Base-by-base conservation (phyloP, 2,113 vertebrate species). In the Fulica atra region DNA sequence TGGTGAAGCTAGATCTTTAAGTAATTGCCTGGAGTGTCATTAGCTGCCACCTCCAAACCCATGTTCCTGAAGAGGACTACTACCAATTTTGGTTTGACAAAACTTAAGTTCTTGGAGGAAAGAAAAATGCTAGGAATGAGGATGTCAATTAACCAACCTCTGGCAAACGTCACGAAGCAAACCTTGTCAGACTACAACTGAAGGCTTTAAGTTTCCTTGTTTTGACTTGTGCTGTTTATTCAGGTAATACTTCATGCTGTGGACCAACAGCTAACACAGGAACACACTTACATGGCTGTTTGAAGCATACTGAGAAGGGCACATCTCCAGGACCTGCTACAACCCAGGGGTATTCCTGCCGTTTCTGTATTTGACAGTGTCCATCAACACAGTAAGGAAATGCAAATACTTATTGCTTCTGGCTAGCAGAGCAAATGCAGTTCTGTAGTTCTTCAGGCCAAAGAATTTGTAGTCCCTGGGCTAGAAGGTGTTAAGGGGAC, bases 221-320 rank as follows among this genome's bases (percentile, higher is more conserved):
- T 94, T 74, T 42, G n/a, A 46, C 9, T 79, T 17, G 4, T 13
- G 19, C 36, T 50, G 7, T 63, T 84, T 63, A 20, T 17, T 31
- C 36, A 42, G 48, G 59, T 29, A 80, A 4, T 11, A 42, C 10
- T 11, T 16, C 3, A 3, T 2, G 7, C 54, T 24, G 5, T 0
- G 9, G 23, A 48, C 44, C 50, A 56, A 13, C 12, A 56, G 48
- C 48, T n/a, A 25, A 35, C 1, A 5, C 7, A 40, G 74, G 44
- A 69, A 19, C 0, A 7, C 38, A 15, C 15, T 51, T 7, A 23
- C 4, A 2, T 2, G 29, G 11, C 46, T 16, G 20, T 1, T 3
- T 11, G 21, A 81, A 57, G 13, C 2, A 6, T 4, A 8, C 0
- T 3, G 29, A 69, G 23, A 63, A 61, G 59, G 0, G 1, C 4